These are phyloP conservation scores for Popillia japonica DNA, from an alignment of 1,140 invertebrate species.

Conservation along the genomic window DNA sequence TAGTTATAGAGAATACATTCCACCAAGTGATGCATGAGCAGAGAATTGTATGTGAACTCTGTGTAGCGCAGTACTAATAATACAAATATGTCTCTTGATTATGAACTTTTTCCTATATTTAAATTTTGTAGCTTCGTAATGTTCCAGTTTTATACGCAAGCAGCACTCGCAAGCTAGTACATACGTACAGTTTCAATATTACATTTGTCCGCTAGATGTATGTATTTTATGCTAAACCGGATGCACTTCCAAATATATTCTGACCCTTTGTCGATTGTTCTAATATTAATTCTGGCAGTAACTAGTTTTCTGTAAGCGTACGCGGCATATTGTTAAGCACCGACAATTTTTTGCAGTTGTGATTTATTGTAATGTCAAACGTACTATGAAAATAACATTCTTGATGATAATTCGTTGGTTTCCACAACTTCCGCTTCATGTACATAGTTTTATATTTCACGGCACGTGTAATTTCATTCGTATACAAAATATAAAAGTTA, in stretches of 20 bases:
- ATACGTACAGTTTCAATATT: not conserved
- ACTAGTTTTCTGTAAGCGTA: not conserved
- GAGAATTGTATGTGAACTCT: too few species aligned
- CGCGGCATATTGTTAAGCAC: not conserved
- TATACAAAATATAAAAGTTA: not conserved
- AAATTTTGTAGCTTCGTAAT: too few species aligned
- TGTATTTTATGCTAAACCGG: not conserved
- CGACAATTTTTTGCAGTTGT: not conserved
- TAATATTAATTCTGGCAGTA: not conserved
- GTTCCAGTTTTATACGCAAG: too few species aligned
- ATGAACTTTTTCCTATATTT: not conserved
- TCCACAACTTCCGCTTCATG: not conserved
- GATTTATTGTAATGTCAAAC: not conserved
- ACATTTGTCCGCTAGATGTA: not conserved
- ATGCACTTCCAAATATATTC: not conserved
- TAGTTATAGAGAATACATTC: too few species aligned
- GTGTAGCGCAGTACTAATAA: not conserved
- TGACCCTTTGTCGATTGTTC: slow-evolving; percentile 1
- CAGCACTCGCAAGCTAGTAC: not conserved
- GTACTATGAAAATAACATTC: not conserved
- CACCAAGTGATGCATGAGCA: too few species aligned
- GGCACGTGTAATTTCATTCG: not conserved
- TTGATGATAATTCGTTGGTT: not conserved
- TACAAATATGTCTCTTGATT: not conserved
- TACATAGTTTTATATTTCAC: not conserved